Conservation (phyloP, 2,113 vertebrate species). For the Pavo muticus region DNA sequence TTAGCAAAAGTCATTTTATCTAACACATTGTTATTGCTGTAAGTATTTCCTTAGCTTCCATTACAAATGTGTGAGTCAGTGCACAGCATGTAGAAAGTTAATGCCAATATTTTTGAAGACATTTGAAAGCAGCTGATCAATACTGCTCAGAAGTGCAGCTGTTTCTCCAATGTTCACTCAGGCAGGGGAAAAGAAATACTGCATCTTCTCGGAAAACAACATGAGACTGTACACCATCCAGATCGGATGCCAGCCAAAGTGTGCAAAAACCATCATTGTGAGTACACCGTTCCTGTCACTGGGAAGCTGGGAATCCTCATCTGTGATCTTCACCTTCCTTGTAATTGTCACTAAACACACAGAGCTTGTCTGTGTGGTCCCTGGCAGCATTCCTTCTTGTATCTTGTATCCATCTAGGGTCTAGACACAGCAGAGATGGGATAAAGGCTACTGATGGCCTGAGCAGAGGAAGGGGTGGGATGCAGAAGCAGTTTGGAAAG, state of each 20-base stretch:
- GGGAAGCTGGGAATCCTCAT: background rate
- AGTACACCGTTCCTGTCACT: background rate
- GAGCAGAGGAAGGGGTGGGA: background rate
- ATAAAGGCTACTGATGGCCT: background rate
- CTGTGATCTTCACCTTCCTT: background rate
- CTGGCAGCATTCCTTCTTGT: background rate
- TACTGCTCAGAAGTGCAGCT: background rate
- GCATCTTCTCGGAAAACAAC: slow-evolving; percentile 70
- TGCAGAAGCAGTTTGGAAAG: background rate
- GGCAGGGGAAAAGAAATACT: slow-evolving; percentile 70
- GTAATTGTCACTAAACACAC: fast-evolving
- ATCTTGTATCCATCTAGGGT: background rate
- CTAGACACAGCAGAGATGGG: background rate
- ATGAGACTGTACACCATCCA: slow-evolving; percentile 55
- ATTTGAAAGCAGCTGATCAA: background rate
- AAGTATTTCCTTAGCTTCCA: background rate
- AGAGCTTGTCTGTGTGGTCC: fast-evolving
- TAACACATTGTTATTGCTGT: background rate
- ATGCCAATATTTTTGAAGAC: background rate
- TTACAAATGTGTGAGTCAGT: background rate
- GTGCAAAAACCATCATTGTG: slow-evolving; percentile 79
- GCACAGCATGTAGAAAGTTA: background rate
- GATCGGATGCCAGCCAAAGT: slow-evolving; percentile 82
- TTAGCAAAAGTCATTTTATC: background rate
- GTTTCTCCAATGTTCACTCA: slow-evolving; percentile 49